Base-by-base conservation (phyloP, 1,140 invertebrate species). In the Aporrectodea caliginosa region DNA sequence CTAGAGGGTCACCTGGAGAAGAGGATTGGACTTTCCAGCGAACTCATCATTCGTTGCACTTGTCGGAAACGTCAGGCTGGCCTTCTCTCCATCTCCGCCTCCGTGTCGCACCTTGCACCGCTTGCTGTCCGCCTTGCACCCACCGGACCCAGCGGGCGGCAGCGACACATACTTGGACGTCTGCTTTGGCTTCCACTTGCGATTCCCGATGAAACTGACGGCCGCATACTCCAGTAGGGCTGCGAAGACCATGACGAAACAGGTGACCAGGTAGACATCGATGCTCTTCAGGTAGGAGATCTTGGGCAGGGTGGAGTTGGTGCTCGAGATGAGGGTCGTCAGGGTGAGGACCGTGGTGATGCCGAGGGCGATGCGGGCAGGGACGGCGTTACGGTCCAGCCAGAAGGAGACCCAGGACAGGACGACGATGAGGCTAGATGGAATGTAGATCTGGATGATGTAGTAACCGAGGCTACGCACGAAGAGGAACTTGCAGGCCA, bases 391-490 rank as follows among this genome's bases (percentile, higher is more conserved):
- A 12, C 70, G n/a, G 70, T 72, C n/a, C 2, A 72, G n/a, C 70
- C 70, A 72, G 87, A 98, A 99, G 71, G 95, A 97, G 84, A 99
- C 98, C 81, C 97, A 91, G 16, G 97, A 97, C 72, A 99, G 90
- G 43, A 98, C 96, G 88, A 98, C 97, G 90, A 98, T 98, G 87
- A 98, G 92, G 88, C 95, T 94, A 87, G 96, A 97, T 84, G 97
- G 97, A 90, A 98, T 97, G 91, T 98, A 98, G 89, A 98, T 98
- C 91, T 98, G 97, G 90, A 98, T 98, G 85, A 98, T 91, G 91
- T 98, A 98, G 92, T 98, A 98, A 85, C 97, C 97, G 94, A 98
- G 96, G 84, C 95, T 97, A 82, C 97, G 93, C 80, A 96, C 95
- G 90, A 98, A 96, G 89, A 97, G 95, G 88, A 98, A 96, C 91